Conservation (phyloP, 2,113 vertebrate species). For the Brachypodius melanocephalos region DNA sequence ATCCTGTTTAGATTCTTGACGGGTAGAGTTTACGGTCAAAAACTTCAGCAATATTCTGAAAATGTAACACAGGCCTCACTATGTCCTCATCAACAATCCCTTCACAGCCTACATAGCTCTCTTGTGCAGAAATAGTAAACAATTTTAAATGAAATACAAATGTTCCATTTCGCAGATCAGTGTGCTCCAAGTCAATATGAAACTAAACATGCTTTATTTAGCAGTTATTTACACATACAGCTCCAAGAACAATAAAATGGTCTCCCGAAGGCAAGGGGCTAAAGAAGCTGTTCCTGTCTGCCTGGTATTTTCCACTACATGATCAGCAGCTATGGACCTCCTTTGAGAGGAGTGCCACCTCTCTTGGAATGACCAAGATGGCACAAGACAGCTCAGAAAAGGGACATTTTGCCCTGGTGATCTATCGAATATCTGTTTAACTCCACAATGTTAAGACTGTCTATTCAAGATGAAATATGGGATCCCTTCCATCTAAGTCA, state of each 20-base stretch:
- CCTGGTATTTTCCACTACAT: not conserved
- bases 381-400: not conserved
- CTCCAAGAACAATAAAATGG: not conserved
- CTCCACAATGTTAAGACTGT: not conserved
- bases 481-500: not conserved
- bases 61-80: conserved; percentile 13
- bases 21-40: conserved; percentile 53
- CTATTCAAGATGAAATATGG: not conserved
- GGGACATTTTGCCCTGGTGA: not conserved
- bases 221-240: not conserved
- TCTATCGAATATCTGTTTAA: not conserved
- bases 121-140: conserved; percentile 49
- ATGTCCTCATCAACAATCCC: conserved; percentile 37
- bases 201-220: conserved; percentile 25
- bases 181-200: conserved; percentile 12
- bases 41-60: conserved; percentile 53
- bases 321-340: not conserved
- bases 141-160: conserved; percentile 65
- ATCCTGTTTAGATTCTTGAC: conserved; percentile 55
- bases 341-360: not conserved
- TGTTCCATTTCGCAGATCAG: not conserved
- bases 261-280: not conserved
- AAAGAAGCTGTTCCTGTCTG: not conserved
- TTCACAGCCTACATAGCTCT: conserved; percentile 21
- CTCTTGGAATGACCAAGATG: not conserved